Evolutionary conservation across 2,888 invertebrate genomes (phyloP), one percentile per base, ranked within the genome.

Genomic region (Dolichomitus sp.): DNA sequence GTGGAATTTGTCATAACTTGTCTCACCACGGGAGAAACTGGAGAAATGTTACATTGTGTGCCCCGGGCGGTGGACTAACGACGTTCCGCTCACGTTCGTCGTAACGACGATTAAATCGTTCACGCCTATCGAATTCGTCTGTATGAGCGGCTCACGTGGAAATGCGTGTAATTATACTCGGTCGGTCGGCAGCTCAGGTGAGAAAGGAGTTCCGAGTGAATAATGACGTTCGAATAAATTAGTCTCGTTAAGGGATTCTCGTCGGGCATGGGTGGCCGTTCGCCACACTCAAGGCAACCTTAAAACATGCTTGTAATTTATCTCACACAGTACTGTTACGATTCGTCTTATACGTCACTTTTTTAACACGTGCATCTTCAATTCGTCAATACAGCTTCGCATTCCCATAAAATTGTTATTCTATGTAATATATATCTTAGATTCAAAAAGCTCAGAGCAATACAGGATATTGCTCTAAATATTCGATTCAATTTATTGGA

Each of bases 71-170:
- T 50, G 30, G 48, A 37, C 48, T 66, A 66, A 66, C 48, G 66
- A 66, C 50, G 66, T 66, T 30, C 30, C 48, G 45, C 45, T 27
- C 17, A 30, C 27, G 48, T 50, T 66, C 66, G n/a, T 50, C 48
- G 66, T 50, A 66, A 50, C 66, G 66, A 66, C 66, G 66, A 66
- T 66, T 66, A 66, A 27, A 66, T 66, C 66, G 66, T 66, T 66
- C 66, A 66, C 66, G 66, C 66, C 66, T 66, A 66, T 66, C 66
- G 66, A 66, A 66, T 66, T 17, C 66, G 48, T 50, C n/a, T n/a
- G 66, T 48, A 6, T 30, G 48, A 17, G 48, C 7, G 30, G 40
- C 66, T 66, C 33, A 30, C 48, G 17, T 14, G n/a, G 48, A 66
- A 66, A 66, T 33, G 30, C 50, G 66, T 66, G 66, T 66, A 66